Evolutionary conservation across 2,888 invertebrate genomes (phyloP), one percentile per base, ranked within the genome.

Genomic region (Lysandra bellargus): DNA sequence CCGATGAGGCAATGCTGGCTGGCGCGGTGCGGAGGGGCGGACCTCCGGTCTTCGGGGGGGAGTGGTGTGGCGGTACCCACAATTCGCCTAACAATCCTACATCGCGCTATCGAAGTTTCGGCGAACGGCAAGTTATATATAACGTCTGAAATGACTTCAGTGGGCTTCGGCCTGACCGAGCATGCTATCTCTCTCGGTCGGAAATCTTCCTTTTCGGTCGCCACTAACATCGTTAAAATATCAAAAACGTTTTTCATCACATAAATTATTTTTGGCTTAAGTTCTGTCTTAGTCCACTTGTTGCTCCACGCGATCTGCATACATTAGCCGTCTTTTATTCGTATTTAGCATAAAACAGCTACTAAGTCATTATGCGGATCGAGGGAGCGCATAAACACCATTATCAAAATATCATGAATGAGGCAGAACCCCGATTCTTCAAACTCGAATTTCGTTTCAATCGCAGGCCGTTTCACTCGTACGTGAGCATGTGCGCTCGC

Each of bases 391-490:
- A 91, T 93, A 92, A 89, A 92, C 91, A 89, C 90, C 88, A 92
- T 93, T 92, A 93, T 92, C 93, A 92, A 93, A 94, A 93, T 93
- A 93, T 92, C 91, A 91, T 89, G 89, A 89, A 90, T 90, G 92
- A 88, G 88, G 86, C 87, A 87, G 87, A 86, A 17, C 1, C 57
- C 1, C 1, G 57, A 57, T 57, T 57, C 4, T 17, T 1, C 1
- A 17, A 17, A 4, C 14, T 57, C 17, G 57, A 57, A 57, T 57
- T 57, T 17, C 3, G 4, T 17, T 14, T 14, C 12, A 4, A 14
- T 17, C 49, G 17, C 4, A 57, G 17, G 4, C 57, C 14, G 57
- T 17, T 4, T 17, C 57, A 17, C 17, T 17, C 57, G 1, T 4
- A 1, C 57, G 57, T 17, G 4, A 49, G 9, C 0, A 17, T 17